Percentiles rank a stretch among this genome's conserved stretches.
phyloP scores from a whole-genome alignment of 2,888 invertebrate genomes.

The Xestia c-nigrum region DNA sequence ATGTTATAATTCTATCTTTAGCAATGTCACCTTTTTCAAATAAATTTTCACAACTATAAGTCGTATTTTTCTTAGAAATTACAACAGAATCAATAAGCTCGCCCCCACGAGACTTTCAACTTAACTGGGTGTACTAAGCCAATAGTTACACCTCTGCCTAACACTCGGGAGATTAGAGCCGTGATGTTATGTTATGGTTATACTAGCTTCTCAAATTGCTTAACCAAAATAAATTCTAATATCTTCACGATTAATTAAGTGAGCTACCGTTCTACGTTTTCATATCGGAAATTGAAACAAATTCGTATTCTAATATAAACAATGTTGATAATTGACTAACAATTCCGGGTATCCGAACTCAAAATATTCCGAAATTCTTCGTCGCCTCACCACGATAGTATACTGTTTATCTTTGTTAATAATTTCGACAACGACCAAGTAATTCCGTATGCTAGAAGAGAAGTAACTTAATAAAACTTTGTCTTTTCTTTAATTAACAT shows the following conservation, averaged over 20 bases:
- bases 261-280: conserved; percentile 9
- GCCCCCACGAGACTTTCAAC: no score
- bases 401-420: conserved; percentile 58
- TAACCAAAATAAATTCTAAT: conserved; percentile 17
- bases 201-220: neutral
- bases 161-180: no score
- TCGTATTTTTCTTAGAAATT: no score
- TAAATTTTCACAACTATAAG: no score
- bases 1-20: no score
- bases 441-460: conserved; percentile 64
- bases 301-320: conserved; percentile 28
- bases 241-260: conserved; percentile 4
- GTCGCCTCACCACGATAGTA: conserved; percentile 31
- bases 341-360: conserved; percentile 14
- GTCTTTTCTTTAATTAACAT: conserved; percentile 69
- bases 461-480: conserved; percentile 66
- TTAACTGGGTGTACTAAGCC: no score
- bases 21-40: no score
- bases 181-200: no score
- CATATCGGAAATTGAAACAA: conserved; percentile 25
- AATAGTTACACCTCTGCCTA: no score
- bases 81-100: no score
- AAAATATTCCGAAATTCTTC: conserved; percentile 40
- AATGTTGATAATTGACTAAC: conserved; percentile 29
- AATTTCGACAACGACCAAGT: conserved; percentile 56